Conservation (phyloP, 2,113 vertebrate species). For the Glaucidium brasilianum region DNA sequence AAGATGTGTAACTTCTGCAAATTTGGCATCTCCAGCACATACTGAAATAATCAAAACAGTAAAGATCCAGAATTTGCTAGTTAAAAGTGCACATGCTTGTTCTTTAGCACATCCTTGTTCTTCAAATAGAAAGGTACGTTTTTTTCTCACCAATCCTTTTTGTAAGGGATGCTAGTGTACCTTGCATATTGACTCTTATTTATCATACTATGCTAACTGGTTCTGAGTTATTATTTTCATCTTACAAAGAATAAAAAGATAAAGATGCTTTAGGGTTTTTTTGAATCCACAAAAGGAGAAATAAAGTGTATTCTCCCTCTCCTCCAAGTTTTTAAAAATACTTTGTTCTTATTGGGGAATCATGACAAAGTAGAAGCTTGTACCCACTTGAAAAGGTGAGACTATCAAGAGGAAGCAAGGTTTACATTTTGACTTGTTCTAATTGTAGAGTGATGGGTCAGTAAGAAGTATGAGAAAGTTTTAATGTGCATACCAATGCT, state of each 20-base stretch:
- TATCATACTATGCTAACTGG: background rate
- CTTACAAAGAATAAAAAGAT: background rate
- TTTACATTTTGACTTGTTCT: background rate
- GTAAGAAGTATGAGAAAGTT: background rate
- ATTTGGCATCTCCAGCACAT: background rate
- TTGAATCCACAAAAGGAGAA: background rate
- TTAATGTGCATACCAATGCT: background rate
- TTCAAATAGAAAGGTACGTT: background rate
- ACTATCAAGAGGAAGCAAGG: background rate
- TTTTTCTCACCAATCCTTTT: background rate
- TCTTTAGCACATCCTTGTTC: rapidly evolving
- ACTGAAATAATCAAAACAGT: background rate
- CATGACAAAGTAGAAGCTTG: background rate
- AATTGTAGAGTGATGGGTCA: background rate
- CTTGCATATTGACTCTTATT: background rate
- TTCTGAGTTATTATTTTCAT: background rate
- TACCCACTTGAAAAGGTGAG: background rate
- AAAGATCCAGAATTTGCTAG: background rate
- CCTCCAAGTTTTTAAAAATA: background rate
- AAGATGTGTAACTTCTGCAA: background rate
- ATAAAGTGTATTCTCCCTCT: background rate
- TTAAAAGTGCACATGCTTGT: rapidly evolving
- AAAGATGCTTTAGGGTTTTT: background rate
- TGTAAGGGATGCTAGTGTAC: background rate
- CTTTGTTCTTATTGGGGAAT: background rate